Base-by-base conservation (phyloP, 2,797 vertebrate genomes). In the Orestias chungarensis region DNA sequence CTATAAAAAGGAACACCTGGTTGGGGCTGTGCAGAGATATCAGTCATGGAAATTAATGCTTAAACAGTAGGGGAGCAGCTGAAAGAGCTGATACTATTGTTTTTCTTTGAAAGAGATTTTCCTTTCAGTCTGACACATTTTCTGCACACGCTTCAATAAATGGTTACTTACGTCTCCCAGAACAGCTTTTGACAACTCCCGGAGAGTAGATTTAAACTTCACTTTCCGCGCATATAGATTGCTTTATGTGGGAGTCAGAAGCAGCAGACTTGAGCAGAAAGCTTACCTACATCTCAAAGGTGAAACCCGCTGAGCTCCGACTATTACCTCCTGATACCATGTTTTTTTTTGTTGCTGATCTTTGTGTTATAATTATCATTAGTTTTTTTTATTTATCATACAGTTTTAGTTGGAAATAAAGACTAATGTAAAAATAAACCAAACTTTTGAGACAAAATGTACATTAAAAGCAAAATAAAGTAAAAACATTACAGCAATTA, bases 101-200 rank as follows among this genome's bases (percentile, higher is more conserved):
- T 73, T 72, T 70, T 68, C 67, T 68, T 70, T 14, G 15, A 9
- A 3, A 15, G 44, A 38, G 18, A n/a, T 50, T 73, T 40, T 61
- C 46, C 27, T 73, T 68, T 75, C 55, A 70, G 50, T 70, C 47
- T 31, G 65, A 78, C 29, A 70, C 66, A 50, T 67, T 64, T 54
- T 20, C 49, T 71, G 49, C 57, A 27, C 47, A 59, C 47, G 52
- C 46, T 49, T 68, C 33, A 75, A 54, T 71, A 61, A 55, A 49
- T 1, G 23, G 23, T 71, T 66, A 64, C 43, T 38, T 64, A 14
- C n/a, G 38, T 72, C 43, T 68, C 64, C 70, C 55, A 44, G 64
- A 78, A 50, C 70, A 74, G 57, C 54, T 59, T 54, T 52, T 65
- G 61, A 42, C 54, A 33, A 25, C 46, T 73, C 66, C 49, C 31